Evolutionary conservation across 2,888 invertebrate species (phyloP).

Genomic region (Lamellibrachia columna): DNA sequence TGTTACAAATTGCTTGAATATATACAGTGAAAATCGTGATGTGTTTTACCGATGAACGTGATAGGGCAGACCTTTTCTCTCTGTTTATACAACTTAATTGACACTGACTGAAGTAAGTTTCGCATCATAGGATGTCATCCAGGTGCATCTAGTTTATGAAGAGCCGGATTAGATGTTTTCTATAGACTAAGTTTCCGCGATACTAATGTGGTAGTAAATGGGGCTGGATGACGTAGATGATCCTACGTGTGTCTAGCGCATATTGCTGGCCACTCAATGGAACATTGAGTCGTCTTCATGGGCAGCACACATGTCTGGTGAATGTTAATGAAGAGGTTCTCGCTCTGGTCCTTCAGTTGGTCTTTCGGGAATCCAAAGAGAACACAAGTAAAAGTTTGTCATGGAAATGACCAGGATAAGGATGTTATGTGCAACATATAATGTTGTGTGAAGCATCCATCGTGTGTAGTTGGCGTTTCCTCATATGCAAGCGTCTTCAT

Average conservation of each 20-base stretch:
- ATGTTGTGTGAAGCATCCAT: neutral
- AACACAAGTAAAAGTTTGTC: neutral
- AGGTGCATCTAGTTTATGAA: neutral
- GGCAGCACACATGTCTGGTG: neutral
- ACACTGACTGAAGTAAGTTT: neutral
- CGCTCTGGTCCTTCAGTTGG: neutral
- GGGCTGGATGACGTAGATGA: neutral
- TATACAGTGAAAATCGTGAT: neutral
- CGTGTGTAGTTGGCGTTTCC: neutral
- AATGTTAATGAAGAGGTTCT: neutral
- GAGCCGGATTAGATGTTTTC: neutral
- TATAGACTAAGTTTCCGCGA: neutral
- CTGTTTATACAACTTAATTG: neutral
- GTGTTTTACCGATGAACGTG: neutral
- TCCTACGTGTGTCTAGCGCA: neutral
- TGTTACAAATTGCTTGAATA: neutral
- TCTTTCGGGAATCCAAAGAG: neutral
- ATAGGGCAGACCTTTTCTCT: neutral
- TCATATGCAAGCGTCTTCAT: neutral
- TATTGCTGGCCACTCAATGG: neutral
- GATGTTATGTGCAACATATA: neutral
- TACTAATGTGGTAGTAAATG: neutral
- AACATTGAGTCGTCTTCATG: neutral
- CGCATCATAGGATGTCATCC: neutral
- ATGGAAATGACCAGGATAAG: neutral